phyloP scores from a whole-genome alignment of 2,888 invertebrate species.

The Cheilosia pagana region DNA sequence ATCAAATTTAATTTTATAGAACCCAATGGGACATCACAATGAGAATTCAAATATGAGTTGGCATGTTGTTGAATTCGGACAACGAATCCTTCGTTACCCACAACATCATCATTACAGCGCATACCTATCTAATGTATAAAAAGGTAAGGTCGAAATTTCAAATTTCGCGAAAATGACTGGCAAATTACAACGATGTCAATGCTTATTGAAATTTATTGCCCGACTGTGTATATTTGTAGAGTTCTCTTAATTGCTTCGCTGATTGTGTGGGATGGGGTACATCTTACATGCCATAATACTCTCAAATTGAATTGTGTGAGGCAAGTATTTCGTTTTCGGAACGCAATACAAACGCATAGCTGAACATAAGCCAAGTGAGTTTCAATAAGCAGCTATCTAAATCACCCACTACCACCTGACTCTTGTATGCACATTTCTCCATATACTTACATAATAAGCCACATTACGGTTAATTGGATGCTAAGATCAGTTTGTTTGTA shows the following conservation, averaged over 20 bases:
- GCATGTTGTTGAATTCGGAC: no score
- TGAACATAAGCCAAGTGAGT: not conserved
- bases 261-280: not conserved
- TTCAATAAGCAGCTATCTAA: not conserved
- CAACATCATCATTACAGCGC: no score
- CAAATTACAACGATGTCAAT: conserved; percentile 1
- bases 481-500: conserved; percentile 18
- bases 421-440: not conserved
- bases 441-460: conserved; percentile 25
- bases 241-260: not conserved
- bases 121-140: no score
- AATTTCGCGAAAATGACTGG: conserved; percentile 1
- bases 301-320: conserved; percentile 6
- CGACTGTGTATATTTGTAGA: conserved; percentile 34
- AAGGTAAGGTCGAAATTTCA: no score
- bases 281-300: not conserved
- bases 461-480: conserved; percentile 38
- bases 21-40: no score
- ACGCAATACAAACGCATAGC: not conserved
- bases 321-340: not conserved
- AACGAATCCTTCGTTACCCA: no score
- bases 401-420: not conserved
- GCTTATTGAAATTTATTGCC: conserved; percentile 57
- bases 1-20: no score
- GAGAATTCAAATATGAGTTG: no score